Conservation (phyloP, 92 coral and sea anemone genomes). For the Palythoa grandiflora region DNA sequence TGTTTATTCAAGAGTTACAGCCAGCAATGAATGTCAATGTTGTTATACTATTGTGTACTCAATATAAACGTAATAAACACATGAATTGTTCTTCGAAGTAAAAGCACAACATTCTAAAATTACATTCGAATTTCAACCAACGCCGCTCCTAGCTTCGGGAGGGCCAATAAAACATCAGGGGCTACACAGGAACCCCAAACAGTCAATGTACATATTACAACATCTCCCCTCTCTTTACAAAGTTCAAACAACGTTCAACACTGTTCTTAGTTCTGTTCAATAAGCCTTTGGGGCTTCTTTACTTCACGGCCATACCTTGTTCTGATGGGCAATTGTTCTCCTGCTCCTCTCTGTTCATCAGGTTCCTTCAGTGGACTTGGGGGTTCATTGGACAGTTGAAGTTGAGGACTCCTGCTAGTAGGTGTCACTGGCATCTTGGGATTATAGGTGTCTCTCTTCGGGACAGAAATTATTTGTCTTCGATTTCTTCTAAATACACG, state of each 20-base stretch:
- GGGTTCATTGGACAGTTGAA: not conserved
- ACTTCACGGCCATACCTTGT: too few relatives aligned
- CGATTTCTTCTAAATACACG: constrained; percentile 49
- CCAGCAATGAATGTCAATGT: too few relatives aligned
- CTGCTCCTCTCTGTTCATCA: too few relatives aligned
- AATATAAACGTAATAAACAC: too few relatives aligned
- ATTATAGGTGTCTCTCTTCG: constrained; percentile 29
- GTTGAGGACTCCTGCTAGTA: not conserved
- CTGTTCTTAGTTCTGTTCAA: not conserved
- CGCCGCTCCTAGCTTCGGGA: too few relatives aligned
- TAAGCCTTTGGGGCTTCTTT: not conserved
- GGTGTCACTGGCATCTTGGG: constrained; percentile 21
- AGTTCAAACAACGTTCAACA: not conserved
- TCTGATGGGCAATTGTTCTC: too few relatives aligned
- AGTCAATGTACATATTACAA: not conserved
- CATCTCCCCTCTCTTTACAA: not conserved
- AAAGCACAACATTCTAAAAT: too few relatives aligned
- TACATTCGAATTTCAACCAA: too few relatives aligned
- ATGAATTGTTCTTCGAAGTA: too few relatives aligned
- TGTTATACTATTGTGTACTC: too few relatives aligned
- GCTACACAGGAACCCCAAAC: not conserved
- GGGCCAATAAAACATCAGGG: not conserved
- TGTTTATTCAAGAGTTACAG: too few relatives aligned
- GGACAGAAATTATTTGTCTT: not conserved
- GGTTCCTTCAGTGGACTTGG: not conserved